Conservation (phyloP, 2,888 invertebrate species). For the Sphaerophoria rueppellii region DNA sequence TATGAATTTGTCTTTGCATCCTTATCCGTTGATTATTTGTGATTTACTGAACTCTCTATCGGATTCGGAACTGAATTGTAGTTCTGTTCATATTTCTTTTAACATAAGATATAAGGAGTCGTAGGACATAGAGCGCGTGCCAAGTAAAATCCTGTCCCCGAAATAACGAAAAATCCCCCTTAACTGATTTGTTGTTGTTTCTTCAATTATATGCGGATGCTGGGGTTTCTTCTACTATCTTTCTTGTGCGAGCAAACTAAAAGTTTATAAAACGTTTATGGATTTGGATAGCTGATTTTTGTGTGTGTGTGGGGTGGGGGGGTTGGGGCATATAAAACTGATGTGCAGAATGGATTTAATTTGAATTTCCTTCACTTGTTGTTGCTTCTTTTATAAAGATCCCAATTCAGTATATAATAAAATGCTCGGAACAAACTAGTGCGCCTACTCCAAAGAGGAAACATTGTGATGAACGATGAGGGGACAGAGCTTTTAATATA, state of each 20-base stretch:
- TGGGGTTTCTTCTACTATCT: constrained; percentile 12
- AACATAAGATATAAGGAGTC: constrained; percentile 11
- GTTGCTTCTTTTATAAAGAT: neutral
- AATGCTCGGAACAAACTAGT: neutral
- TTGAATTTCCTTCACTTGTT: neutral
- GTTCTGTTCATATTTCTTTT: neutral
- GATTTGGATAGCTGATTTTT: neutral
- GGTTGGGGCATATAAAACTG: neutral
- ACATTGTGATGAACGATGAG: neutral
- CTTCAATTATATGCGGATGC: constrained; percentile 58
- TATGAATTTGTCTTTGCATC: neutral
- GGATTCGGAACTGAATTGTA: constrained; percentile 23
- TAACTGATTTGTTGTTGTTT: constrained; percentile 49
- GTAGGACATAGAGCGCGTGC: constrained; percentile 46
- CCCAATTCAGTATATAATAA: neutral
- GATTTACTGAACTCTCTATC: constrained; percentile 45
- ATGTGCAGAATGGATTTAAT: neutral
- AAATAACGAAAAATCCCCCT: constrained; percentile 57
- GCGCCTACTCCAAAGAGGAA: constrained; percentile 6
- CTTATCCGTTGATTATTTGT: constrained; percentile 30
- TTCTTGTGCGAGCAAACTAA: neutral
- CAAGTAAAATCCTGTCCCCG: constrained; percentile 49
- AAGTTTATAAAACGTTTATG: neutral
- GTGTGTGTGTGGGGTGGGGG: neutral
- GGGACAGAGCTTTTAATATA: neutral